Percentiles rank a stretch among this genome's conserved stretches.
These are phyloP conservation scores for Aphaenogaster rudis DNA, from an alignment of 1,140 invertebrate genomes.

Conservation along the genomic window DNA sequence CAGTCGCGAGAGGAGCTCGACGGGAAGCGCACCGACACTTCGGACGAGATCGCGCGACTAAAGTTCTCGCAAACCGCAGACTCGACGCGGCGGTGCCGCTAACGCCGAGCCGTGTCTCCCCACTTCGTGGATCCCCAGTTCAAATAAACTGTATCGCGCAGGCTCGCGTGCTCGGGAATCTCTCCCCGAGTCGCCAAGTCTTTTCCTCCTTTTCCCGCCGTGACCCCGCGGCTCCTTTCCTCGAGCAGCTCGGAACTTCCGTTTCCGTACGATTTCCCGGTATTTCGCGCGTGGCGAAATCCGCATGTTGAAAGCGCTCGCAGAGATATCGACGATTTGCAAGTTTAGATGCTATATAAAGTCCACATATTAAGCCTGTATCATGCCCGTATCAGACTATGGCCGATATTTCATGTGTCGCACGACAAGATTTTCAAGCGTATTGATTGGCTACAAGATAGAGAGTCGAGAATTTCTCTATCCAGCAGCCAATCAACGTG, in stretches of 20 bases:
- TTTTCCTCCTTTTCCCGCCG: constrained; percentile 62
- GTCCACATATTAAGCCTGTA: too few relatives aligned
- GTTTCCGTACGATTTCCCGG: constrained; percentile 67
- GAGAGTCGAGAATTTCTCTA: too few relatives aligned
- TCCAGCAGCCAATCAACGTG: too few relatives aligned
- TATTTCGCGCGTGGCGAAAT: not conserved
- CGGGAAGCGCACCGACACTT: constrained; percentile 79
- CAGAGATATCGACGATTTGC: not conserved
- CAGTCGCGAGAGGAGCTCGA: constrained; percentile 56
- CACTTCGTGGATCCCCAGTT: constrained; percentile 72
- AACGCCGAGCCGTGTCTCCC: constrained; percentile 74
- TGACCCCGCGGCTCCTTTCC: not conserved
- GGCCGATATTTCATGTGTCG: too few relatives aligned
- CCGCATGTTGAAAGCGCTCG: not conserved
- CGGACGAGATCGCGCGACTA: constrained; percentile 85
- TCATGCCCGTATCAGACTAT: too few relatives aligned
- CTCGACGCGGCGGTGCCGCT: constrained; percentile 72
- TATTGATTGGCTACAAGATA: too few relatives aligned
- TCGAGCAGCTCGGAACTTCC: constrained; percentile 43
- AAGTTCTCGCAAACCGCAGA: constrained; percentile 79
- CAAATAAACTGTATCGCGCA: constrained; percentile 82
- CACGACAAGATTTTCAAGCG: too few relatives aligned
- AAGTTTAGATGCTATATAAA: too few relatives aligned
- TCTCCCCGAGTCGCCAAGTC: constrained; percentile 11
- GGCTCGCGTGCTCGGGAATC: constrained; percentile 69